Evolutionary conservation across 2,888 invertebrate species (phyloP), one percentile per base, ranked within the genome.

Genomic region (Synergus gifuensis): DNA sequence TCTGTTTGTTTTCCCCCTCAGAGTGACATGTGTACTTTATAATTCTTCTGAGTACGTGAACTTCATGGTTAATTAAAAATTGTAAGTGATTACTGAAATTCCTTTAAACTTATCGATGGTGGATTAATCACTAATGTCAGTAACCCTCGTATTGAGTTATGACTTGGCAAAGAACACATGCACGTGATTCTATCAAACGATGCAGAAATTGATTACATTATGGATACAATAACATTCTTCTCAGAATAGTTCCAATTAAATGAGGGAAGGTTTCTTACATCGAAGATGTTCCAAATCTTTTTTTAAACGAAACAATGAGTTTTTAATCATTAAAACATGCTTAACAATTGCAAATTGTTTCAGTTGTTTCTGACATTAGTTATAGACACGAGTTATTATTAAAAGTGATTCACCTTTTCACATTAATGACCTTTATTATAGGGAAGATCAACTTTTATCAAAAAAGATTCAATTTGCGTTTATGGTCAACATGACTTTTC

Each of bases 161-260:
- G 60, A 60, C 11, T 60, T 60, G 22, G 58, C 22, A 60, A 22
- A 60, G 60, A 60, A 60, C 18, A 18, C 11, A n/a, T 60, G 22
- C 60, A 60, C 60, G 18, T 60, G 11, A 60, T 60, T 60, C 22
- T 11, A 60, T 11, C 60, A 60, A 60, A 60, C 22, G 60, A 60
- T 60, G 7, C 18, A 18, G 11, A 60, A 18, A 60, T 60, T 60
- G 60, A 60, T 60, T 60, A 60, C n/a, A 54, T 54, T 54, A n/a
- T n/a, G n/a, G 54, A 54, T 54, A 54, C 60, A 60, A 60, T 60
- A 60, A 60, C 60, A 60, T 22, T 60, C 22, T 60, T 60, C 22
- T 22, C 12, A 22, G 22, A 60, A 60, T 60, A 60, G 22, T 11
- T 22, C 12, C 12, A 22, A 60, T 60, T 11, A 12, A 22, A 22